Evolutionary conservation across 2,113 vertebrate genomes (phyloP), one percentile per base, ranked within the genome.

Genomic region (Nipponia nippon): DNA sequence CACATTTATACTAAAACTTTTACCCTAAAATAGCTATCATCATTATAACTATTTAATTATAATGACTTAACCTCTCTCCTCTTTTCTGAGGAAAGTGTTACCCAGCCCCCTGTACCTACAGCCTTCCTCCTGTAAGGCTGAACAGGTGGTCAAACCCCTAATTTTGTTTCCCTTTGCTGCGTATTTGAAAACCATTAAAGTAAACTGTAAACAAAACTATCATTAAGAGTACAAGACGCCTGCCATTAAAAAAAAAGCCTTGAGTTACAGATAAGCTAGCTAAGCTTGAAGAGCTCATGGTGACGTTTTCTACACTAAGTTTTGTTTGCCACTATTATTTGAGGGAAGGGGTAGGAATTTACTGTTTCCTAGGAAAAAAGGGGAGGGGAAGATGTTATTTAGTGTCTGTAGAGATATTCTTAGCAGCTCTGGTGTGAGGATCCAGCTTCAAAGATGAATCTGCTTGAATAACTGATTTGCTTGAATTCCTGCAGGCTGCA

Each of bases 361-460:
- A 49, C 9, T 29, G 14, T 16, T 80, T 63, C 10, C n/a, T 42
- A 77, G 52, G 13, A 6, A 10, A 9, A 5, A 32, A n/a, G 5
- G 7, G 1, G 1, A 2, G 3, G 6, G 0, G 13, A 11, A 46
- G 4, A 34, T 34, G 7, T 2, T 44, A 3, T 16, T 85, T 18
- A 27, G 7, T 52, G 8, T 26, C 23, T 46, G 2, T 22, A 47
- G 11, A 70, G 14, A 36, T 32, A 53, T 26, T 65, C 23, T 34
- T 65, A 79, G 56, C 11, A 75, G 19, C 12, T 66, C 42, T 56
- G 6, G 34, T 70, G 56, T 42, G 10, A 86, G 58, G 34, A 87
- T 76, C 5, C 17, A 80, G 27, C 34, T 71, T 67, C 20, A 50
- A 71, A 79, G 72, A 86, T 4, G 1, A 66, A 38, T 16, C 17